Conservation (phyloP, 2,113 vertebrate genomes). For the Casuarius casuarius region DNA sequence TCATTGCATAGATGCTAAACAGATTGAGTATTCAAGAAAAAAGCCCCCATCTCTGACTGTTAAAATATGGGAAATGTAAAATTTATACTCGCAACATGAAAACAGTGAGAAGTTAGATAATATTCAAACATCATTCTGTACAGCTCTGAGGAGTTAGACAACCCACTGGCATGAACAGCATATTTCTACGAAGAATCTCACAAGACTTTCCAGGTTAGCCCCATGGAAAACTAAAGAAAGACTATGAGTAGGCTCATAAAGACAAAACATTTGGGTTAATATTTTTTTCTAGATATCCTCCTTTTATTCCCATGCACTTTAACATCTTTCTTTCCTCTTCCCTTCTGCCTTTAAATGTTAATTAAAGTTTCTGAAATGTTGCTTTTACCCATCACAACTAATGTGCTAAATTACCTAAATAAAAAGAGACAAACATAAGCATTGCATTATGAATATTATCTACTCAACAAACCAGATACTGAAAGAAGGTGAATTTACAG, state of each 20-base stretch:
- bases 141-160: neutral
- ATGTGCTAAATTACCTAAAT: neutral
- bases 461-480: neutral
- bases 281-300: neutral
- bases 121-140: neutral
- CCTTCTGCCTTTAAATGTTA: neutral
- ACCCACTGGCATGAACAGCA: neutral
- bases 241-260: neutral
- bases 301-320: neutral
- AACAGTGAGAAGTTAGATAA: neutral
- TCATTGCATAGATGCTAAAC: neutral
- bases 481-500: neutral
- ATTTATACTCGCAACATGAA: neutral
- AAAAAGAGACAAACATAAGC: constrained; percentile 14
- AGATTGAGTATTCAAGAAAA: neutral
- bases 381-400: neutral
- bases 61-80: neutral
- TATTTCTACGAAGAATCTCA: neutral
- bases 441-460: neutral
- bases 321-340: neutral
- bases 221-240: neutral
- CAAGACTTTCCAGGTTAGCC: neutral
- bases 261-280: neutral
- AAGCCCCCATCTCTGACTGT: neutral
- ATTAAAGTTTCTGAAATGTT: constrained; percentile 25